Evolutionary conservation across 2,113 vertebrate genomes (phyloP), one percentile per base, ranked within the genome.

Genomic region (Neogale vison): DNA sequence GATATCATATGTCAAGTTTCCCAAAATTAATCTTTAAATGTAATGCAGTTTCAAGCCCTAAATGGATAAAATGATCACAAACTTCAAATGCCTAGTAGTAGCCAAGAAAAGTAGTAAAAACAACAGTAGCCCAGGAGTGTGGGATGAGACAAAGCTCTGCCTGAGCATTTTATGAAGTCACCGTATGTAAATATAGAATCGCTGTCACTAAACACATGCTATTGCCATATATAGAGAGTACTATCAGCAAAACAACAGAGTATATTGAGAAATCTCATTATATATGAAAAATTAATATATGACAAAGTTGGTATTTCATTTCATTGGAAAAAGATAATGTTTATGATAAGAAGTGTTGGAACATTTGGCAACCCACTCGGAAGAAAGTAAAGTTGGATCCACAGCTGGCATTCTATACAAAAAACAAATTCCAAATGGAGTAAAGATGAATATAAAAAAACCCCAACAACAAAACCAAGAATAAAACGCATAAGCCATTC

Each of bases 401-500:
- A n/a, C 15, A 39, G 21, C 26, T 92, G 82, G 42, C 42, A 82
- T 63, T 82, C 50, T 82, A 83, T 42, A 67, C 21, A 82, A 61
- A 97, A 95, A 95, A 82, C 81, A 80, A 95, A 81, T 47, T 82
- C 26, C 9, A 92, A 97, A 76, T 80, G 63, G 42, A 93, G 11
- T 45, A 71, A 93, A 94, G 84, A 90, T 13, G 76, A 88, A 65
- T 47, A 57, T 52, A 69, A 45, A 86, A 63, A 23, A 34, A 34
- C 11, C 77, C 42, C 42, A 90, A 13, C 5, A 79, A 84, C n/a
- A 72, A 95, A 89, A 52, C 12, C n/a, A 91, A 83, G 76, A 86
- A 36, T 17, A 81, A 82, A 52, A 74, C 20, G 23, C 17, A 81
- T 47, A 85, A 21, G 92, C 12, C 29, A 47, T 59, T 89, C 55